A percentile compares a stretch with the other conserved stretches of the same genome.
These are phyloP conservation scores for Nebria ingens DNA, from an alignment of 1,140 invertebrate species.

Conservation along the genomic window DNA sequence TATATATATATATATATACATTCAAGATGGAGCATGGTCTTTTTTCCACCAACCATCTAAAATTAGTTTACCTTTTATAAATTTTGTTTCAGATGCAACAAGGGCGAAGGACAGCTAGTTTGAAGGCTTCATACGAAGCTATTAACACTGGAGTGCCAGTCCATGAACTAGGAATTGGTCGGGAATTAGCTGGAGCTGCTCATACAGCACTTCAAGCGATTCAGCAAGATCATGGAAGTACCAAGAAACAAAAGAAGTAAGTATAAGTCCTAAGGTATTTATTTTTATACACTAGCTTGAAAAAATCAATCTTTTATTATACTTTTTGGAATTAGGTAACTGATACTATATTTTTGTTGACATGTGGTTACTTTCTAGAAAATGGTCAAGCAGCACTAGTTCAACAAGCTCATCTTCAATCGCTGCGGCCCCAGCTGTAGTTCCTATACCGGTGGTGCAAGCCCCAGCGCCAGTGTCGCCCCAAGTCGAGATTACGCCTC, in stretches of 20 bases:
- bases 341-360: background rate
- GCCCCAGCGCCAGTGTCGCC: constrained; percentile 24
- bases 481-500: constrained; percentile 19
- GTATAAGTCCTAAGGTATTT: background rate
- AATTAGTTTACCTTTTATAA: no score
- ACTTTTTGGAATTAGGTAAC: background rate
- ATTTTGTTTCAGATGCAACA: constrained; percentile 73
- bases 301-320: background rate
- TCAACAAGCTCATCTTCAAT: constrained; percentile 16
- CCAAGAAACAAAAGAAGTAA: constrained; percentile 58
- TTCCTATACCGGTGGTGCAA: constrained; percentile 14
- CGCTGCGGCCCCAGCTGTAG: constrained; percentile 19
- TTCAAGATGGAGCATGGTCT: no score
- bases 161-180: constrained; percentile 43
- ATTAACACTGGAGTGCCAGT: constrained; percentile 52
- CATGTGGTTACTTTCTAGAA: constrained; percentile 14
- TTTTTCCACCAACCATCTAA: no score
- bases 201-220: constrained; percentile 68
- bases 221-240: constrained; percentile 43
- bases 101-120: constrained; percentile 80
- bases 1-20: no score
- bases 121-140: constrained; percentile 91
- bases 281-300: constrained; percentile 8
- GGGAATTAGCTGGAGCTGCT: constrained; percentile 64
- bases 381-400: constrained; percentile 21